Evolutionary conservation across 1,140 invertebrate genomes (phyloP).

Genomic region (Orussus abietinus): DNA sequence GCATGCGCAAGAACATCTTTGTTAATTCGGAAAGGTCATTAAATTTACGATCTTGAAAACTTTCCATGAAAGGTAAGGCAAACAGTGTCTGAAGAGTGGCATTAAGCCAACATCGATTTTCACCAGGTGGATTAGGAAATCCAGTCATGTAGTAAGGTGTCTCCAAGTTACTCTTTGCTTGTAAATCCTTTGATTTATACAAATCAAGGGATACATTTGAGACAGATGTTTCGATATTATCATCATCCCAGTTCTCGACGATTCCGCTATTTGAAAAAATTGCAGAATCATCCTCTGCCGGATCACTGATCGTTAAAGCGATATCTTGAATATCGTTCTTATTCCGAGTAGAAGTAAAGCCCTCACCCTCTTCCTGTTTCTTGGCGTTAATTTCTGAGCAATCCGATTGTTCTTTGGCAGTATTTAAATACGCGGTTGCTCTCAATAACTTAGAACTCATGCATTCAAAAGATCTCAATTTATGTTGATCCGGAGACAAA

Average conservation of each 20-base stretch:
- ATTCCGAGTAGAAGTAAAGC: too few species aligned
- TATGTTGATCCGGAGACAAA: too few species aligned
- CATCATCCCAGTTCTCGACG: conserved; percentile 1
- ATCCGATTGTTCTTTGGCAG: too few species aligned
- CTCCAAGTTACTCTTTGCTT: conserved; percentile 9
- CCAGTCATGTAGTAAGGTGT: conserved; percentile 33
- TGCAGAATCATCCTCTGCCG: background rate
- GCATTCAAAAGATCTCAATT: too few species aligned
- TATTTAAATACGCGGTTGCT: too few species aligned
- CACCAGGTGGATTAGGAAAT: conserved; percentile 42
- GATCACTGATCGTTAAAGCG: background rate
- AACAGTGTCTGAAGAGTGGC: conserved; percentile 39
- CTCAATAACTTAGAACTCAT: too few species aligned
- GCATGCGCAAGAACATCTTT: conserved; percentile 25
- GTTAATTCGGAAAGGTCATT: conserved; percentile 28
- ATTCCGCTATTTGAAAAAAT: background rate
- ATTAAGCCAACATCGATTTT: conserved; percentile 44
- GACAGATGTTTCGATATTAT: background rate
- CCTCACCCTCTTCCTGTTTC: too few species aligned
- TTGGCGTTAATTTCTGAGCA: too few species aligned
- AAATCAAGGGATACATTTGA: conserved; percentile 1
- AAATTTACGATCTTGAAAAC: conserved; percentile 22
- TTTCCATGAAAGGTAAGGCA: conserved; percentile 31
- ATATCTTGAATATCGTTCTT: conserved; percentile 5
- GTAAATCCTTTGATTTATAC: background rate